phyloP scores from a whole-genome alignment of 1,140 invertebrate genomes.

The Eumeta japonica region DNA sequence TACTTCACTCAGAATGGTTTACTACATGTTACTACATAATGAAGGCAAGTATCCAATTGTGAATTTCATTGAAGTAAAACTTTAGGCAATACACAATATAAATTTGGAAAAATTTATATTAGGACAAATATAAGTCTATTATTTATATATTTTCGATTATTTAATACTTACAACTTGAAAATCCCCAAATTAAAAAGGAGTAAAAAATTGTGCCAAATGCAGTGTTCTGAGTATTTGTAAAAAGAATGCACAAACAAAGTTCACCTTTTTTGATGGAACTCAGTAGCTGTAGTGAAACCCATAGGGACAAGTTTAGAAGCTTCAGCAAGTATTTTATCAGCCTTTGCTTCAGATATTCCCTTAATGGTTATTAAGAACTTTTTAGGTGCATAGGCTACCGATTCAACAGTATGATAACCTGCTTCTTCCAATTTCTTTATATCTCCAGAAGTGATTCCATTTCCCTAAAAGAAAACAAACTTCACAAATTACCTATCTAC shows the following conservation, averaged over 20 bases:
- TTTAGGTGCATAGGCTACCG: conserved; percentile 92
- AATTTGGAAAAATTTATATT: too few relatives aligned
- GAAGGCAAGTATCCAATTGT: too few relatives aligned
- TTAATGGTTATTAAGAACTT: conserved; percentile 88
- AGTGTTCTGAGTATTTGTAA: neutral
- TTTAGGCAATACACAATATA: too few relatives aligned
- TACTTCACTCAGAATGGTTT: too few relatives aligned
- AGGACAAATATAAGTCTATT: too few relatives aligned
- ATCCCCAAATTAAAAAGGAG: too few relatives aligned
- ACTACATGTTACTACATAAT: too few relatives aligned
- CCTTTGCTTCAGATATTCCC: conserved; percentile 96
- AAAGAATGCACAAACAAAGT: conserved; percentile 4
- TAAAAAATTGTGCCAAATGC: too few relatives aligned
- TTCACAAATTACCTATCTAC: conserved; percentile 4
- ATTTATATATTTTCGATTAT: too few relatives aligned
- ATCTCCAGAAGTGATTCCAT: conserved; percentile 86
- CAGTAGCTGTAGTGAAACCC: conserved; percentile 96
- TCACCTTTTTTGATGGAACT: conserved; percentile 87
- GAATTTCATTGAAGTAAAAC: too few relatives aligned
- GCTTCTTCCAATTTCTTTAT: conserved; percentile 92
- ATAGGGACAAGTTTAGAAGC: conserved; percentile 92
- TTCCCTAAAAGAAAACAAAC: conserved; percentile 58
- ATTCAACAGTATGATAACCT: conserved; percentile 93
- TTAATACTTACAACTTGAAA: too few relatives aligned
- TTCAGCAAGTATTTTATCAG: conserved; percentile 91